Evolutionary conservation across 2,888 invertebrate species (phyloP), one percentile per base, ranked within the genome.

Genomic region (Megamerina dolium): DNA sequence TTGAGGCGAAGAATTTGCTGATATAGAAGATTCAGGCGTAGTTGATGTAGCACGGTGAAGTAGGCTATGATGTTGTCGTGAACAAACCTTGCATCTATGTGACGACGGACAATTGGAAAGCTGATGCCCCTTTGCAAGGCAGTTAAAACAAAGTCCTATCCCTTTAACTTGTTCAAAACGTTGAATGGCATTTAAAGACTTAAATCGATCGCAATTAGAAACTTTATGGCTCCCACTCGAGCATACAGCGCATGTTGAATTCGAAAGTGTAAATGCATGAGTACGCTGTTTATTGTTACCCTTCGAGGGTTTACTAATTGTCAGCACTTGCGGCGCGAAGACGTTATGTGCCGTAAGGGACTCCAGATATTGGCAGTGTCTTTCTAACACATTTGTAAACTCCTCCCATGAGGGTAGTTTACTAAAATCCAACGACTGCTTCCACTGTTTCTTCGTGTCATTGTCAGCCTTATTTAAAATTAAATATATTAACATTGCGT

Each of bases 131-230:
- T 37, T 37, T 13, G 26, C 8, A 8, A 37, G 27, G 4, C 42
- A 37, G 16, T 37, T 37, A 12, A 42, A 8, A 14, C 36, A 41
- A 20, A 35, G 31, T 2, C 33, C 29, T 9, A 32, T 20, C 8
- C 13, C 26, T 26, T 45, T 41, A 8, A 33, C 32, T 14, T 37
- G 27, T 40, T 41, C 37, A 37, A 45, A 41, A 26, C 37, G 36
- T 19, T 23, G 14, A 8, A 8, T 5, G 1, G 10, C n/a, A n/a
- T n/a, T n/a, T n/a, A n/a, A n/a, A n/a, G n/a, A n/a, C n/a, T n/a
- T n/a, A n/a, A n/a, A n/a, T n/a, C n/a, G n/a, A n/a, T n/a, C n/a
- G n/a, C n/a, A n/a, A n/a, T n/a, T n/a, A n/a, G n/a, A n/a, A n/a
- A n/a, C n/a, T n/a, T n/a, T n/a, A n/a, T n/a, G n/a, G n/a, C n/a